phyloP scores from a whole-genome alignment of 64 coral and sea anemone genomes.

The Actinia equina region DNA sequence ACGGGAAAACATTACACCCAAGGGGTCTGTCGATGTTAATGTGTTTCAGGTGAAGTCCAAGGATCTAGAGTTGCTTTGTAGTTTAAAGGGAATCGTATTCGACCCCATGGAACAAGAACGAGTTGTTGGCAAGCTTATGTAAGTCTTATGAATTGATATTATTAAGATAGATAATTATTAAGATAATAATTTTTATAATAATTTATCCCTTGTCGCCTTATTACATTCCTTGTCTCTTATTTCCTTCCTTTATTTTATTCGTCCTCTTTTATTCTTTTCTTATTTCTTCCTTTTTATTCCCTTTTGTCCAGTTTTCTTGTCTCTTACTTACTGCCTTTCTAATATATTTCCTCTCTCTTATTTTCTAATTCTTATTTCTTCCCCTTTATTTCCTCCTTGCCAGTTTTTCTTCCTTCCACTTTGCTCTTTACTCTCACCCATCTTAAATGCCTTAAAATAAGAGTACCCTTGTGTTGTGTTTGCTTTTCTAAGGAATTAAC shows the following conservation, averaged over 20 bases:
- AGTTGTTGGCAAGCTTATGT: constrained; percentile 93
- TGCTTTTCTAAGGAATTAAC: no score
- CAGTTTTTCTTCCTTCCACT: background rate
- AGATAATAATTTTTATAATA: background rate
- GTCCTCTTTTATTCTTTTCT: no score
- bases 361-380: no score
- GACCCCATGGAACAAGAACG: constrained; percentile 89
- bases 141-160: constrained; percentile 16
- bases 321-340: no score
- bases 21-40: background rate
- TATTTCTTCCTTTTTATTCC: no score
- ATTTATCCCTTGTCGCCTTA: background rate
- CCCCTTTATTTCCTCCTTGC: no score
- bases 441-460: background rate
- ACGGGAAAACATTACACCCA: background rate
- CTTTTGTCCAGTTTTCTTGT: no score
- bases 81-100: constrained; percentile 74
- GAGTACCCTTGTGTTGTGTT: background rate
- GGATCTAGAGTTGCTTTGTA: constrained; percentile 86
- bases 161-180: no score
- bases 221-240: no score
- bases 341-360: no score
- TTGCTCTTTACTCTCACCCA: background rate
- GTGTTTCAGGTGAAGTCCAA: constrained; percentile 76
- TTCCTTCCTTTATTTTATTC: no score